phyloP scores from a whole-genome alignment of 2,113 vertebrate species.

The Drymodes brunneopygia region DNA sequence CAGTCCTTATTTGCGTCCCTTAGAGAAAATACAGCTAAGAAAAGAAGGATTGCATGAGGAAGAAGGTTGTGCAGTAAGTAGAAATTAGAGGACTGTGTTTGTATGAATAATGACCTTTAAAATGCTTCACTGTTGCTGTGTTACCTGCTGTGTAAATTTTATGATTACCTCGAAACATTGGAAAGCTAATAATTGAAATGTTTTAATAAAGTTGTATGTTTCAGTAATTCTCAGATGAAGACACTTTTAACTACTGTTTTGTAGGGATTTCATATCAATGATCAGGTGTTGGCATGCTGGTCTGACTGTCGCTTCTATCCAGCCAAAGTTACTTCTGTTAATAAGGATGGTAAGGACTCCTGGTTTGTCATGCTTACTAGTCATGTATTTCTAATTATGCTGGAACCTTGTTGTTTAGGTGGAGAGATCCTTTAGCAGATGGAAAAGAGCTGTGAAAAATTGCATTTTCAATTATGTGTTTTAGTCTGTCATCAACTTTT shows the following conservation, averaged over 20 bases:
- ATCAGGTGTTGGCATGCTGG: slow-evolving; percentile 95
- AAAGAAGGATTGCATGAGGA: slow-evolving; percentile 87
- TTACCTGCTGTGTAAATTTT: neutral
- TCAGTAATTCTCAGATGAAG: neutral
- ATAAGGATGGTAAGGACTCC: slow-evolving; percentile 88
- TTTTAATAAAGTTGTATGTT: neutral
- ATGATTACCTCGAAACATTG: neutral
- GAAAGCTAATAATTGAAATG: neutral
- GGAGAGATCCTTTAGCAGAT: neutral
- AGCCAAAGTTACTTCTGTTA: slow-evolving; percentile 90
- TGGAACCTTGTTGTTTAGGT: neutral
- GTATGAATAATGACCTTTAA: neutral
- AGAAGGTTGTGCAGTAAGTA: slow-evolving; percentile 81
- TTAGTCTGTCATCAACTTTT: neutral
- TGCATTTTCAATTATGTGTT: neutral
- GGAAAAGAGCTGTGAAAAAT: neutral
- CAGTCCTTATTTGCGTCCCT: slow-evolving; percentile 87
- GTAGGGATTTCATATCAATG: slow-evolving; percentile 87
- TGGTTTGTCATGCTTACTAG: neutral
- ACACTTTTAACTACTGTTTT: neutral
- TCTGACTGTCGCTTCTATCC: slow-evolving; percentile 98
- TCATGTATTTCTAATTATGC: neutral
- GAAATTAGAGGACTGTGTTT: neutral
- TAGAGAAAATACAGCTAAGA: slow-evolving; percentile 92
- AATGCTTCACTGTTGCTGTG: neutral